Evolutionary conservation across 2,888 invertebrate species (phyloP).

Genomic region (Phengaris arion): DNA sequence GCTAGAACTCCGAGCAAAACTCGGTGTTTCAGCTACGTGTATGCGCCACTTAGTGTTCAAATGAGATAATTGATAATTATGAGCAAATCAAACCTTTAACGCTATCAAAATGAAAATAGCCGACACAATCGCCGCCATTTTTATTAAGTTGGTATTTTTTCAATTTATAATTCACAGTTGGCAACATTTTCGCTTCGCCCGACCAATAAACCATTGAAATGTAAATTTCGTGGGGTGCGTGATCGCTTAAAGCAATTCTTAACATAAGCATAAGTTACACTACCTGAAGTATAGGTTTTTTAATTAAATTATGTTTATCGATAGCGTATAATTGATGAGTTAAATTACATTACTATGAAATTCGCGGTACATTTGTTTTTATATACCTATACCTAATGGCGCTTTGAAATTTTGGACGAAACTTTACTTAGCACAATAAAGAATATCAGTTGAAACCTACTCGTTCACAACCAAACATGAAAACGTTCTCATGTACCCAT

Average conservation of each 20-base stretch:
- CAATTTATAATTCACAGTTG: neutral
- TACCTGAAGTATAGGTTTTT: neutral
- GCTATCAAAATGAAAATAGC: neutral
- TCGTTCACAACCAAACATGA: no score
- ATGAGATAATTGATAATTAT: constrained; percentile 3
- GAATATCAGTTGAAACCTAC: no score
- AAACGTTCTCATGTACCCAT: no score
- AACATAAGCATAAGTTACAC: neutral
- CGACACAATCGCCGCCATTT: neutral
- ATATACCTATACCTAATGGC: no score
- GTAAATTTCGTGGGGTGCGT: neutral
- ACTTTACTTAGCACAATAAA: no score
- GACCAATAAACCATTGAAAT: neutral
- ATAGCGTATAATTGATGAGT: no score
- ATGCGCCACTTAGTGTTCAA: neutral
- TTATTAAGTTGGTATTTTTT: neutral
- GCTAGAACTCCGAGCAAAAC: no score
- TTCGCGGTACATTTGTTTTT: no score
- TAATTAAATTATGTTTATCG: neutral
- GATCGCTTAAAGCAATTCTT: neutral
- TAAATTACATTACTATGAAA: no score
- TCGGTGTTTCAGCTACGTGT: no score
- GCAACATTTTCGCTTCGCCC: neutral
- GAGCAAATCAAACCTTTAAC: constrained; percentile 9
- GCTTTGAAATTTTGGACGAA: no score